A percentile compares a stretch with the other conserved stretches of the same genome.
phyloP scores from a whole-genome alignment of 2,797 vertebrate species.

The Neosilurus hyrtlii region DNA sequence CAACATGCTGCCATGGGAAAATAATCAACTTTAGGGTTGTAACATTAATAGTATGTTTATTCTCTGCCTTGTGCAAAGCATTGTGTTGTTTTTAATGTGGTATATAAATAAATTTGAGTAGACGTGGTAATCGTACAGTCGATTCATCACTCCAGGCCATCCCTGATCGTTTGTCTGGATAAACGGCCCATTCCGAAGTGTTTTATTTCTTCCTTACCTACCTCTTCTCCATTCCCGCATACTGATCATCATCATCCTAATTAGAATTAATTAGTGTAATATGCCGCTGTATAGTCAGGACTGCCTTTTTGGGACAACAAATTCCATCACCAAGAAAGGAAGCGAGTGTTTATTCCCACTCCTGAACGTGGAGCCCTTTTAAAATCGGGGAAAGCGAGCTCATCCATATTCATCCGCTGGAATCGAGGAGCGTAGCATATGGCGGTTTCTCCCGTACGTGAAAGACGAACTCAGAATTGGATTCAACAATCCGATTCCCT shows the following conservation, averaged over 20 bases:
- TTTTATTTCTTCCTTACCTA: neutral
- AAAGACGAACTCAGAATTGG: conserved; percentile 77
- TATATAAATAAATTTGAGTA: too few species aligned
- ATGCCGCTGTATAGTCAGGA: neutral
- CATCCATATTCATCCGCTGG: conserved; percentile 78
- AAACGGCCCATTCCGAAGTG: neutral
- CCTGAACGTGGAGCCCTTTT: neutral
- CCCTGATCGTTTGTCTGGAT: neutral
- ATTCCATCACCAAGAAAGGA: conserved; percentile 1
- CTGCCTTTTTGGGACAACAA: conserved; percentile 5
- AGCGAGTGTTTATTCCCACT: conserved; percentile 53
- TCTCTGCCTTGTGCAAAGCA: too few species aligned
- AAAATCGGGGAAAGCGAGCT: conserved; percentile 53
- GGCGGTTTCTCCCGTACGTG: conserved; percentile 67
- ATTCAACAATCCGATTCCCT: conserved; percentile 79
- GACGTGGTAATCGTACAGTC: too few species aligned
- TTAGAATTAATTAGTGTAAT: conserved; percentile 2
- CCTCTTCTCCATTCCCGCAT: neutral
- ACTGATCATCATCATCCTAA: neutral
- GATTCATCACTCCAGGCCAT: neutral
- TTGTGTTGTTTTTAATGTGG: too few species aligned
- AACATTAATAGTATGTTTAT: too few species aligned
- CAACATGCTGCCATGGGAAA: neutral
- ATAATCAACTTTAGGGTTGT: neutral
- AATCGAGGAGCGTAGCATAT: conserved; percentile 76